Evolutionary conservation across 2,888 invertebrate genomes (phyloP).

Genomic region (Crossocerus cetratus): DNA sequence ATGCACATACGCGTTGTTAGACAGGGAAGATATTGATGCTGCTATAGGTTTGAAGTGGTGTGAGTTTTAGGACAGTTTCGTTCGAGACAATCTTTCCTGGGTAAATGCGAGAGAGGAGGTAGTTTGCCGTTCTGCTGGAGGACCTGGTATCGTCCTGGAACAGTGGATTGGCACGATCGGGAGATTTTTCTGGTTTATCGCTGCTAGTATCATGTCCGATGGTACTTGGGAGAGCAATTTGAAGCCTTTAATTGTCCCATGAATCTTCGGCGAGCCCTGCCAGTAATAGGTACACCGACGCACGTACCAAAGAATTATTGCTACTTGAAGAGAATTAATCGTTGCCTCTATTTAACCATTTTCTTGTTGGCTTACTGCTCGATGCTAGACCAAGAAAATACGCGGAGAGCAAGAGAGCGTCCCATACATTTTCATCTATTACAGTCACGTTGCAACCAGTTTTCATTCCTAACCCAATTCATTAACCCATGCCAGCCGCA

Average conservation of each 20-base stretch:
- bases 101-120: no score
- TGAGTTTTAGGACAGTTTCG: no score
- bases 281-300: conserved; percentile 14
- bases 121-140: background rate
- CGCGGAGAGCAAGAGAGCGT: conserved; percentile 9
- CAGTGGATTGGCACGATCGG: conserved; percentile 7
- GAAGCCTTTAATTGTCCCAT: conserved; percentile 41
- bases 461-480: no score
- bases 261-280: conserved; percentile 26
- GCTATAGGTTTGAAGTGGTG: no score
- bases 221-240: conserved; percentile 24
- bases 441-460: no score
- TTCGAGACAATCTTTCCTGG: no score
- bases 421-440: background rate
- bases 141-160: background rate
- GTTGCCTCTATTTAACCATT: conserved; percentile 23
- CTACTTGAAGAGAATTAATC: conserved; percentile 30
- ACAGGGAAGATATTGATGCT: no score
- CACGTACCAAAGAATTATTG: conserved; percentile 39
- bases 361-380: background rate
- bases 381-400: conserved; percentile 4
- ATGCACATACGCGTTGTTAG: no score
- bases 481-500: no score
- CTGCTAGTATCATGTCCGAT: conserved; percentile 11
- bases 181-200: conserved; percentile 33